A percentile compares a stretch with the other conserved stretches of the same genome.
Evolutionary conservation across 2,113 vertebrate genomes (phyloP).

Genomic region (Bufo gargarizans): DNA sequence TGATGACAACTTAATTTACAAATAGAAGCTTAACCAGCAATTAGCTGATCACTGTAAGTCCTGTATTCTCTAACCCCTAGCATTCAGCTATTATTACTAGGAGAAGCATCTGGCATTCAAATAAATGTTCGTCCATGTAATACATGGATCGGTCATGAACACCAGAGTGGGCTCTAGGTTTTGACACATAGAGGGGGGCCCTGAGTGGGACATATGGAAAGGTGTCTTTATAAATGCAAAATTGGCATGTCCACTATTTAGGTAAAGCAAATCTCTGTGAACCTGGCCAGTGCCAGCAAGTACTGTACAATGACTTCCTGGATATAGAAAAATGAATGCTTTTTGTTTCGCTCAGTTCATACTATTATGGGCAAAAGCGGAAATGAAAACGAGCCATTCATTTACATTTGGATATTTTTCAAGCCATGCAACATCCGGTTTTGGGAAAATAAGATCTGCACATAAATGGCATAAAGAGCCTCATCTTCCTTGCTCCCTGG

Average conservation of each 20-base stretch:
- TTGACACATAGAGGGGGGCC: too few relatives aligned
- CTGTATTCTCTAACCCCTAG: too few relatives aligned
- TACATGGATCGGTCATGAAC: too few relatives aligned
- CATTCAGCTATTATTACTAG: too few relatives aligned
- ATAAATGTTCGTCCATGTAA: too few relatives aligned
- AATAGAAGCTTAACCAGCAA: too few relatives aligned
- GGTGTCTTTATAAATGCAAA: background rate
- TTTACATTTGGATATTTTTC: background rate
- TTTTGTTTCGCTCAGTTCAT: background rate
- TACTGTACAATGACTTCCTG: background rate
- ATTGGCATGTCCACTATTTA: background rate
- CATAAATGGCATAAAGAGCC: background rate
- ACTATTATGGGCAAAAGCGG: background rate
- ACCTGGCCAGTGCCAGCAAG: background rate
- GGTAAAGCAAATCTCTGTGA: background rate
- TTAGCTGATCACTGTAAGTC: too few relatives aligned
- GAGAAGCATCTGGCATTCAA: too few relatives aligned
- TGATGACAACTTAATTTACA: too few relatives aligned
- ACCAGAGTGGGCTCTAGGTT: too few relatives aligned
- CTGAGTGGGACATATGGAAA: background rate
- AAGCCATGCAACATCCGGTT: background rate
- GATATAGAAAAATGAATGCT: background rate
- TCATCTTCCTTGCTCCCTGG: background rate
- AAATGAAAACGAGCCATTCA: background rate
- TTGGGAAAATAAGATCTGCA: background rate